Conservation (phyloP, 2,888 invertebrate species). For the Amphipoea lucens region DNA sequence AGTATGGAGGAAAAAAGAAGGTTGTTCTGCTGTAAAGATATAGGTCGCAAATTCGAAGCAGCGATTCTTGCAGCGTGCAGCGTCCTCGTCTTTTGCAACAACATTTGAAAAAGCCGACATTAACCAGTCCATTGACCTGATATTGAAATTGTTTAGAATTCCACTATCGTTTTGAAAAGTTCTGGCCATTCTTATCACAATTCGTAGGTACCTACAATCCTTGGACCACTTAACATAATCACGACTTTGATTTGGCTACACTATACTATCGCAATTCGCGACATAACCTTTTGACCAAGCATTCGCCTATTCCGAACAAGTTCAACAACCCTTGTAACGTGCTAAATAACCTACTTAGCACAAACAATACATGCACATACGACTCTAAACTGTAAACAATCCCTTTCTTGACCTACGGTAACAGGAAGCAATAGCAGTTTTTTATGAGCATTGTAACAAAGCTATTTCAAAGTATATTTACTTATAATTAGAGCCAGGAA, state of each 20-base stretch:
- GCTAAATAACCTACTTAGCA: conserved; percentile 11
- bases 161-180: background rate
- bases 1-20: background rate
- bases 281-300: conserved; percentile 5
- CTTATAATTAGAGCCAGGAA: no score
- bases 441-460: conserved; percentile 5
- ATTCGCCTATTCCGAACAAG: background rate
- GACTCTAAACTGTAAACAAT: conserved; percentile 9
- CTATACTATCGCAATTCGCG: conserved; percentile 15
- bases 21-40: background rate
- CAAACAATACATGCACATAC: conserved; percentile 19
- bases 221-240: background rate
- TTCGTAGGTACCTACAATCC: background rate
- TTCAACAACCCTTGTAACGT: conserved; percentile 26
- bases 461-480: background rate
- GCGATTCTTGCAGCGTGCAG: no score
- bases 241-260: background rate
- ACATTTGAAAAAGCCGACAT: background rate
- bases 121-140: background rate
- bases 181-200: conserved; percentile 5
- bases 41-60: no score
- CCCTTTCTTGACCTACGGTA: conserved; percentile 36
- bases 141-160: background rate
- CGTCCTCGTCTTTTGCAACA: background rate
- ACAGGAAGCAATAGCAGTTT: conserved; percentile 17